These are phyloP conservation scores for Ferrisia virgata DNA, from an alignment of 2,888 invertebrate genomes.

Conservation along the genomic window DNA sequence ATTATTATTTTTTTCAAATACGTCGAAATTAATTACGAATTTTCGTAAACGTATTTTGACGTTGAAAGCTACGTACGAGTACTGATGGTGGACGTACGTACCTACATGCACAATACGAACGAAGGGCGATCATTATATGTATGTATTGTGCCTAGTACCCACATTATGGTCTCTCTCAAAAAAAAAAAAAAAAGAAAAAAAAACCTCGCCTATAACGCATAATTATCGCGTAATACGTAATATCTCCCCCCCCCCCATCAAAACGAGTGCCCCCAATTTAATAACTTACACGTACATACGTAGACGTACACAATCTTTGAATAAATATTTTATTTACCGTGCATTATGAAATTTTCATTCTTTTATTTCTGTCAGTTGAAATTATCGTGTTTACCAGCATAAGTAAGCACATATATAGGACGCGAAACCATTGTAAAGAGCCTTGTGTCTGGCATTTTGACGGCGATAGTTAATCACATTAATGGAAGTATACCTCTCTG, in stretches of 20 bases:
- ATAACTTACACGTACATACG: background rate
- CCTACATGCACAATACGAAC: too few species aligned
- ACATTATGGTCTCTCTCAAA: too few species aligned
- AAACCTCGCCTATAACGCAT: background rate
- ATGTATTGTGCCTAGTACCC: too few species aligned
- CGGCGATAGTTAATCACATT: slow-evolving; percentile 12
- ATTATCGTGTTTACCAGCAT: background rate
- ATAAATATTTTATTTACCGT: background rate
- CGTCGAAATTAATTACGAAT: background rate
- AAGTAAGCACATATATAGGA: background rate
- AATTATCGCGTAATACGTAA: background rate
- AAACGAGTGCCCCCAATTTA: background rate
- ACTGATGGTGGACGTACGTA: too few species aligned
- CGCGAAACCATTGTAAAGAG: slow-evolving; percentile 21
- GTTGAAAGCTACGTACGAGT: background rate
- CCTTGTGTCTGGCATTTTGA: slow-evolving; percentile 26
- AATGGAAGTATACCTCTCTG: background rate
- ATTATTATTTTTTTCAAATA: background rate
- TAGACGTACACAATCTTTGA: background rate
- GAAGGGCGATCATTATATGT: background rate
- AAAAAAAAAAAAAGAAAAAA: too few species aligned
- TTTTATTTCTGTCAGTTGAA: slow-evolving; percentile 3
- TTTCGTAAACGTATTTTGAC: background rate
- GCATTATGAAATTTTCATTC: background rate
- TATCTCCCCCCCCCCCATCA: too few species aligned